Base-by-base conservation (phyloP, 2,888 invertebrate species). In the Adelognathus sp. region DNA sequence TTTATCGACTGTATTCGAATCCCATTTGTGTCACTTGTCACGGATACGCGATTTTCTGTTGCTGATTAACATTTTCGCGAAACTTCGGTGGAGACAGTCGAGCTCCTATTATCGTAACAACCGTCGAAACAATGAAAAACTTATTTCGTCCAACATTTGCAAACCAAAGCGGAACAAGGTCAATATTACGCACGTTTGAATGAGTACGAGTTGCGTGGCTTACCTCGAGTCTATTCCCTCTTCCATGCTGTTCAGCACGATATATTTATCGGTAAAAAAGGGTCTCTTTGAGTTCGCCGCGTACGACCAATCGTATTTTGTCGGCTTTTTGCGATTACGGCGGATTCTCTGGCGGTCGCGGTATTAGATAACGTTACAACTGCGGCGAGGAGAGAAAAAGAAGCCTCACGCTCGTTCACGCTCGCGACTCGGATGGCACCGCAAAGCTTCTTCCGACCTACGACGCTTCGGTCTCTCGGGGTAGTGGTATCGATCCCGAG, bases 401-500 rank as follows among this genome's bases (percentile, higher is more conserved):
- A 70, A 58, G 21, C 18, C 6, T 14, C 29, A 36, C 16, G 33
- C 56, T 36, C 44, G 54, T 21, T 18, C 58, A 60, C 41, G 58
- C 31, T 64, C 36, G 31, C 74, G 41, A 50, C 54, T 39, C 18
- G 16, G 36, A 54, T 52, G n/a, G n/a, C 27, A 36, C 41, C 27
- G 21, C n/a, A 50, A 78, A 60, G 41, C 29, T 70, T n/a, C n/a
- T n/a, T n/a, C 70, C 14, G 52, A 64, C 33, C 64, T 27, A 21
- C 58, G 74, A 70, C 74, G 66, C 74, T 70, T 14, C 58, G 29
- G 14, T 69, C 58, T 54, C n/a, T n/a, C n/a, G n/a, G n/a, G n/a
- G n/a, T 70, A 27, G 64, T 56, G 52, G 50, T 74, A 78, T 78
- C 78, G 78, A 78, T 78, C 66, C 58, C 0, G 14, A 27, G 39